Conservation (phyloP, 2,113 vertebrate species). For the Anarhynchus alexandrinus region DNA sequence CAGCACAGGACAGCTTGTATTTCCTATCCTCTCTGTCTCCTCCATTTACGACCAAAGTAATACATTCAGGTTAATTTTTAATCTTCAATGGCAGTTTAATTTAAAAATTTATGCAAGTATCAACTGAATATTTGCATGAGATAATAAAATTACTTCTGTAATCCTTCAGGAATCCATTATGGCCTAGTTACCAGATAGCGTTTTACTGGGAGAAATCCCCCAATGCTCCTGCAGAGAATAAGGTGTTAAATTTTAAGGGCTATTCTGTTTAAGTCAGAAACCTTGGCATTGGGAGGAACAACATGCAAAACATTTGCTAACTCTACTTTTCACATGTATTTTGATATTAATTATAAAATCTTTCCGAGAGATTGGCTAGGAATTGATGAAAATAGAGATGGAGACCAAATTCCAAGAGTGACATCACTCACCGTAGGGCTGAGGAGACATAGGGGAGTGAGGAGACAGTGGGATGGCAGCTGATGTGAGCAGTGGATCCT, state of each 20-base stretch:
- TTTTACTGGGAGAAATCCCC: background rate
- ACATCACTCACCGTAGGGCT: rapidly evolving
- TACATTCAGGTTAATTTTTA: background rate
- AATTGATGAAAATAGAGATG: background rate
- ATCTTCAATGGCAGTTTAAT: background rate
- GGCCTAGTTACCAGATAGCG: background rate
- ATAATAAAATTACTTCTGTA: background rate
- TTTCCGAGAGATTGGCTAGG: background rate
- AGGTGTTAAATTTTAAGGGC: background rate
- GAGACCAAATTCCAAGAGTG: background rate
- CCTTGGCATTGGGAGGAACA: background rate
- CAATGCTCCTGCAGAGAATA: background rate
- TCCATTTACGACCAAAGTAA: background rate
- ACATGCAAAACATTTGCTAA: background rate
- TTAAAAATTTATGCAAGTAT: background rate
- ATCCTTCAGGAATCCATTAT: background rate
- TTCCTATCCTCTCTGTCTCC: background rate
- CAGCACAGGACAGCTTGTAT: background rate
- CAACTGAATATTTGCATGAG: background rate
- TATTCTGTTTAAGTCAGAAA: background rate
- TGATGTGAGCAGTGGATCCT: background rate
- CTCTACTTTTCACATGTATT: background rate
- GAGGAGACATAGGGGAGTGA: background rate
- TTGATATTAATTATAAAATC: background rate
- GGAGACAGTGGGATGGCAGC: rapidly evolving